Evolutionary conservation across 2,888 invertebrate species (phyloP), one percentile per base, ranked within the genome.

Genomic region (Andrena praecox): DNA sequence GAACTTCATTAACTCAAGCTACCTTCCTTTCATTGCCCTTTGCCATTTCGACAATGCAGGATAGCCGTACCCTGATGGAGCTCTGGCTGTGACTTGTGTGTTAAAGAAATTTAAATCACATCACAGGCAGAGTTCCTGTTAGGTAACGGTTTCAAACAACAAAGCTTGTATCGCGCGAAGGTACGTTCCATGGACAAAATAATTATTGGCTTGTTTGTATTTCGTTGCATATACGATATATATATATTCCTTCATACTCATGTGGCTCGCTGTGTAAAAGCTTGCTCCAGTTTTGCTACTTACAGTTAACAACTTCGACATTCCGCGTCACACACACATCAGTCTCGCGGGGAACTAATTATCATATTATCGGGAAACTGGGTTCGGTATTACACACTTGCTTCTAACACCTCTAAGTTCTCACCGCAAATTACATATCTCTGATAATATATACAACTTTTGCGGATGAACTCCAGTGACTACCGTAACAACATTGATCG

Each of bases 91-190:
- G 97, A 97, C 95, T 95, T 96, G 97, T 97, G 97, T 96, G 93
- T 94, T 94, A 90, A 92, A 87, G 89, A 91, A 88, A 88, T 89
- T 77, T 87, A 87, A 90, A 89, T 96, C 97, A 97, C 97, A 98
- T 98, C 98, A 98, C 98, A 98, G 98, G 97, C 97, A 97, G 97
- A 97, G 97, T 97, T 97, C 97, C 97, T 97, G 97, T 97, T 97
- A 94, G 95, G 96, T 93, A 90, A 89, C 91, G 90, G 91, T 89
- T 90, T 89, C 86, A 78, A 87, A 81, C 93, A 90, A 86, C 93
- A 79, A 87, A 79, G 56, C 82, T 84, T 80, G 62, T 79, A 76
- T 85, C 71, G 75, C 78, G 79, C 56, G 73, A 89, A 91, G 91
- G 90, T 90, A 90, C 77, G 91, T 90, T 84, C 77, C 56, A 56